Base-by-base conservation (phyloP, 1,140 invertebrate genomes). In the Eupeodes corollae region DNA sequence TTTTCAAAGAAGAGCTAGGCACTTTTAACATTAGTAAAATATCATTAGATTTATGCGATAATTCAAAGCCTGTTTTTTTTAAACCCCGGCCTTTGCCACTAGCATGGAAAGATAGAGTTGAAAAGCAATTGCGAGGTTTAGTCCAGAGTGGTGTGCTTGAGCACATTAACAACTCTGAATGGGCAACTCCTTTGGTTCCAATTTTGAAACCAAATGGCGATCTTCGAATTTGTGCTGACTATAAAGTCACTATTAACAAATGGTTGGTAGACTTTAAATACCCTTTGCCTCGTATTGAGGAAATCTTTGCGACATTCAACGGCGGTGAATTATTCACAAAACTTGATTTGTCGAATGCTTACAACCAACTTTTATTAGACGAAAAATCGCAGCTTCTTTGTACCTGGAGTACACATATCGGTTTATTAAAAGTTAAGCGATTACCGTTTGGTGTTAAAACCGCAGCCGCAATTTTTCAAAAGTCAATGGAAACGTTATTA, bases 151-250 rank as follows among this genome's bases (percentile, higher is more conserved):
- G 67, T 18, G 59, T 70, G 15, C 51, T 70, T 16, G 40, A 45
- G 38, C 49, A 44, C 16, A 53, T 71, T n/a, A 35, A 55, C n/a
- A 31, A 46, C 11, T 55, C 55, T 11, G 53, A 68, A 14, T 73
- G 63, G 62, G 63, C 57, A 9, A 54, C 69, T 11, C 70, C 69
- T 2, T 54, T 70, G 13, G 59, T 61, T n/a, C n/a, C n/a, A n/a
- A n/a, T n/a, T n/a, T n/a, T n/a, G n/a, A n/a, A n/a, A n/a, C n/a
- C n/a, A n/a, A 57, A 74, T 52, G 67, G 66, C 11, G 54, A 58
- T 26, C 52, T 67, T 30, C 46, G 73, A 30, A 63, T 76, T 32
- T 73, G 72, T 53, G 63, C 57, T 3, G 73, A 76, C 55, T 75
- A 68, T 54, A 68, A 9, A 5, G 31, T 38, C 2, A 70, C 67